phyloP scores from a whole-genome alignment of 1,140 invertebrate species.

The Diorhabda elongata region DNA sequence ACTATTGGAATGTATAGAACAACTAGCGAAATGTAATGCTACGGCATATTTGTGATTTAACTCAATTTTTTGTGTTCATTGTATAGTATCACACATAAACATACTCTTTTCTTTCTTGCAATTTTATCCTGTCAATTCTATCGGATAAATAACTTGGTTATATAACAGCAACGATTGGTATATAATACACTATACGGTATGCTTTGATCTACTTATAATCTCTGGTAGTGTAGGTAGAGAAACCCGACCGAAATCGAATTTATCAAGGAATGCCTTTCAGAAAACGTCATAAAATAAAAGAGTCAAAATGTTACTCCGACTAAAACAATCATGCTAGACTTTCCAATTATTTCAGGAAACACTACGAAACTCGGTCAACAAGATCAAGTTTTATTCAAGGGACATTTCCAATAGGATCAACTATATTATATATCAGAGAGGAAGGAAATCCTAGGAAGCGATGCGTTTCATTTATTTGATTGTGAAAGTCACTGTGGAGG shows the following conservation, averaged over 20 bases:
- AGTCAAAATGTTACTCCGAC: neutral
- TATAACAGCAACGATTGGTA: no score
- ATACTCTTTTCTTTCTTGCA: no score
- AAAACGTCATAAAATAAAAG: conserved; percentile 3
- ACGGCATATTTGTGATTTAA: no score
- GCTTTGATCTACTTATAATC: neutral
- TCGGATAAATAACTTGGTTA: no score
- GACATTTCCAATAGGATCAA: conserved; percentile 2
- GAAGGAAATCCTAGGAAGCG: neutral
- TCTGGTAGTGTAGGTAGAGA: neutral
- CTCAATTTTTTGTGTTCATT: no score
- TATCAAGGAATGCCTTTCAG: neutral
- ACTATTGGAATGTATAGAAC: no score
- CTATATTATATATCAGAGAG: neutral
- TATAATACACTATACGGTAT: neutral
- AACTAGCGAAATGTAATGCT: no score
- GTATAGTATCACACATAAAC: no score
- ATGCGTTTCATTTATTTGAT: neutral
- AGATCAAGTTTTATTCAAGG: conserved; percentile 2
- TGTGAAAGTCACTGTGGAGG: neutral
- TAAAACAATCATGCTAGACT: neutral
- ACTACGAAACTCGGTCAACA: conserved; percentile 1
- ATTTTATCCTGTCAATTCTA: no score
- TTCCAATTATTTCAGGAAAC: conserved; percentile 2
- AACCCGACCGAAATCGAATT: neutral